A percentile compares a stretch with the other conserved stretches of the same genome.
These are phyloP conservation scores for Gymnarchus niloticus DNA, from an alignment of 2,113 vertebrate species.

Conservation along the genomic window DNA sequence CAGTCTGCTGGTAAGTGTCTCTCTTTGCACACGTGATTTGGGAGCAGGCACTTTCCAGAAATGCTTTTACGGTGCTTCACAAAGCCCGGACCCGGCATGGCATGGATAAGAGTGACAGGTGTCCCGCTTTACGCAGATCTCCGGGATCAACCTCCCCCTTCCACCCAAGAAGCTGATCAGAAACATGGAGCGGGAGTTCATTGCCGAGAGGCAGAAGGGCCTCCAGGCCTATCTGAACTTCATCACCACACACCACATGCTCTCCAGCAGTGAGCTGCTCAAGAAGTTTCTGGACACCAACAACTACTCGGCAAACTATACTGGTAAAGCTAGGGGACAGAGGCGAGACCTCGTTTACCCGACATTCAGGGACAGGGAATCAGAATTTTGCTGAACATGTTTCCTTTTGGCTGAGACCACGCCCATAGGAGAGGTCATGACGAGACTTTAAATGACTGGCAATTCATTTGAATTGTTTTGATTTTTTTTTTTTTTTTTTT, in stretches of 20 bases:
- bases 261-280: conserved; percentile 78
- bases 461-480: no score
- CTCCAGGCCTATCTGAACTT: conserved; percentile 87
- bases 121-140: conserved; percentile 66
- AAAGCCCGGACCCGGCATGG: no score
- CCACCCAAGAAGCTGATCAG: conserved; percentile 94
- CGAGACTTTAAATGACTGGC: no score
- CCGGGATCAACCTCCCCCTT: conserved; percentile 82
- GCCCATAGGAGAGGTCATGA: no score
- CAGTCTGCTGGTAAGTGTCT: conserved; percentile 80
- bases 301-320: conserved; percentile 90
- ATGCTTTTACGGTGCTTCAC: no score
- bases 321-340: conserved; percentile 65
- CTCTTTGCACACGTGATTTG: not conserved
- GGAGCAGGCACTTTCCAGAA: not conserved
- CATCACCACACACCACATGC: conserved; percentile 84
- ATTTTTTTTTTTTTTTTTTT: no score
- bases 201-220: conserved; percentile 90
- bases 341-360: no score
- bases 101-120: no score
- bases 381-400: not conserved
- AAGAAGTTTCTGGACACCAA: conserved; percentile 94
- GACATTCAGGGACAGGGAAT: no score
- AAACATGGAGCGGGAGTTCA: conserved; percentile 97
- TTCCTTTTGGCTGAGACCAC: not conserved